These are phyloP conservation scores for Trichacis sp. DNA, from an alignment of 2,888 invertebrate species.

Conservation along the genomic window DNA sequence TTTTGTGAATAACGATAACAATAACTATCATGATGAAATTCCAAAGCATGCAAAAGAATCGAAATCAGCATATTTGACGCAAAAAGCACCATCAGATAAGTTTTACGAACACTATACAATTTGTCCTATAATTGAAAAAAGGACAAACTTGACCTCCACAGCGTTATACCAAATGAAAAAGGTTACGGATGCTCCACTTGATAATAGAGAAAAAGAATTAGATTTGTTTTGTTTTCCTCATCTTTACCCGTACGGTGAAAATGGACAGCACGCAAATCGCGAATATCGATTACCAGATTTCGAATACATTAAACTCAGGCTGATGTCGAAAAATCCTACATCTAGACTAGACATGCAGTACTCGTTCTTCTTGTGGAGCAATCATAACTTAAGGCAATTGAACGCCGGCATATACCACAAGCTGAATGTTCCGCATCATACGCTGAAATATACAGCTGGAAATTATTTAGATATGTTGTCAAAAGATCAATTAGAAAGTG, in stretches of 20 bases:
- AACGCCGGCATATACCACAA: conserved; percentile 43
- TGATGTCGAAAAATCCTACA: conserved; percentile 44
- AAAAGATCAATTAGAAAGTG: conserved; percentile 36
- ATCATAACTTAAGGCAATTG: conserved; percentile 44
- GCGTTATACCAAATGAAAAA: conserved; percentile 47
- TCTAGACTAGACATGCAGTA: conserved; percentile 45
- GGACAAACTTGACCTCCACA: conserved; percentile 23
- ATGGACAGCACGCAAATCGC: conserved; percentile 39
- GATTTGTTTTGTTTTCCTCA: conserved; percentile 45
- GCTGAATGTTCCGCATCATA: conserved; percentile 32
- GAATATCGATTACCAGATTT: conserved; percentile 27
- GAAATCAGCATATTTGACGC: too few species aligned
- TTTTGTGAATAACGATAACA: too few species aligned
- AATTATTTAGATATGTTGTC: conserved; percentile 31
- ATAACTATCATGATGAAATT: too few species aligned
- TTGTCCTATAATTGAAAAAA: too few species aligned
- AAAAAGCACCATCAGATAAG: too few species aligned
- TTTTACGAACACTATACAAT: too few species aligned
- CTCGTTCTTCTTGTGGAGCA: conserved; percentile 46
- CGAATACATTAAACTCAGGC: conserved; percentile 40
- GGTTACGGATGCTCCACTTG: conserved; percentile 45
- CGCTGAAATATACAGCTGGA: conserved; percentile 29
- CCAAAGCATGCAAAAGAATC: too few species aligned
- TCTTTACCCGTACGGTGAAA: conserved; percentile 29
- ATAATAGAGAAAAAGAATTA: conserved; percentile 28